Evolutionary conservation across 2,113 vertebrate species (phyloP).

Genomic region (Dryoscopus gambensis): DNA sequence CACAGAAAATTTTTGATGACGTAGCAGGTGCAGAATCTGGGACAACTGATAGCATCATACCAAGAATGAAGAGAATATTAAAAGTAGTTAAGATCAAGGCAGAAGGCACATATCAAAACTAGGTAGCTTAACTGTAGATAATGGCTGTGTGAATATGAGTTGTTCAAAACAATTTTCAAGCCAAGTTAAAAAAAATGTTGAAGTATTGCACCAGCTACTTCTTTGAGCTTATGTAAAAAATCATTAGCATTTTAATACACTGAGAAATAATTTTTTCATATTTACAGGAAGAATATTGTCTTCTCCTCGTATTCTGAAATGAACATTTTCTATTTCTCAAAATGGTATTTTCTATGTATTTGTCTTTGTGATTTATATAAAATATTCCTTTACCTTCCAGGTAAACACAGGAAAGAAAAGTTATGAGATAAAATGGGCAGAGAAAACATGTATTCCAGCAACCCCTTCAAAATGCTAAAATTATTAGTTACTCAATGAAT

Average conservation of each 20-base stretch:
- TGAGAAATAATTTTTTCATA: not conserved
- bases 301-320: not conserved
- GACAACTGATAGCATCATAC: conserved; percentile 34
- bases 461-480: not conserved
- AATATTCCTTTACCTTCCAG: not conserved
- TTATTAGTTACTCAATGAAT: not conserved
- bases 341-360: not conserved
- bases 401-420: not conserved
- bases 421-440: not conserved
- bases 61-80: conserved; percentile 45
- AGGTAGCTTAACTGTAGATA: not conserved
- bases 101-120: not conserved
- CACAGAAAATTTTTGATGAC: conserved; percentile 34
- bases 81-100: conserved; percentile 46
- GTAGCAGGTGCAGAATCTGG: conserved; percentile 26
- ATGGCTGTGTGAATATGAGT: not conserved
- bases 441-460: not conserved
- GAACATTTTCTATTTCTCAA: not conserved
- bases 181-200: not conserved
- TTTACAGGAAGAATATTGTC: not conserved
- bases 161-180: conserved; percentile 6
- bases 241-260: not conserved
- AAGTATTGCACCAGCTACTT: not conserved
- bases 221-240: not conserved
- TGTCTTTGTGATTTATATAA: not conserved